These are phyloP conservation scores for Ecdyonurus torrentis DNA, from an alignment of 2,888 invertebrate species.

Conservation along the genomic window DNA sequence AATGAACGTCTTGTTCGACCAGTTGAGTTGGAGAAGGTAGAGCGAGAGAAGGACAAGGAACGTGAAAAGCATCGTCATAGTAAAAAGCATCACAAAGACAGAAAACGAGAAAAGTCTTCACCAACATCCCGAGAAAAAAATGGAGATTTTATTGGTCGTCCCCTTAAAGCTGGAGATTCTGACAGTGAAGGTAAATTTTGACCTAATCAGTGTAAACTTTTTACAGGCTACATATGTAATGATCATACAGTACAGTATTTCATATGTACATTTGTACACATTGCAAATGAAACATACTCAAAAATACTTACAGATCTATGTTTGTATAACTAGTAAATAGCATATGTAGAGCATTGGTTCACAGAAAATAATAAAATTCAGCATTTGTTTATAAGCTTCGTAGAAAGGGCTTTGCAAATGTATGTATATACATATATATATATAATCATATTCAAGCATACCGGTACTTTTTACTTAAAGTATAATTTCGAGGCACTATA, in stretches of 20 bases:
- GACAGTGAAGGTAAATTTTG: conserved; percentile 41
- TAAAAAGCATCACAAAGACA: conserved; percentile 30
- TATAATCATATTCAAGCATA: no score
- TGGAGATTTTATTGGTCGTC: conserved; percentile 14
- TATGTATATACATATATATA: no score
- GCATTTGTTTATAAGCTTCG: no score
- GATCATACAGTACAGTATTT: neutral
- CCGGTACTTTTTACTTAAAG: no score
- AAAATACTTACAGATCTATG: no score
- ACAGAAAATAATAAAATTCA: no score
- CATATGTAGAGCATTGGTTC: no score
- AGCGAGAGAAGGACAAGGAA: conserved; percentile 27
- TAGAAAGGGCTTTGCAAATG: no score
- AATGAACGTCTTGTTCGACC: neutral
- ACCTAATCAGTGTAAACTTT: conserved; percentile 14
- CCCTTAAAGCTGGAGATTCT: conserved; percentile 3
- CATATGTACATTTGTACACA: conserved; percentile 4
- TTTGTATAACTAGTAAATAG: no score
- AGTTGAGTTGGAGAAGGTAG: conserved; percentile 22
- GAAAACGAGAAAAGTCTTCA: conserved; percentile 22
- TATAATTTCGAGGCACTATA: no score
- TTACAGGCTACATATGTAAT: neutral
- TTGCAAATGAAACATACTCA: conserved; percentile 5
- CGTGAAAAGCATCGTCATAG: conserved; percentile 35
- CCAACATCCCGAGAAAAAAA: conserved; percentile 18